Conservation (phyloP, 2,113 vertebrate genomes). For the Rhinolophus ferrumequinum region DNA sequence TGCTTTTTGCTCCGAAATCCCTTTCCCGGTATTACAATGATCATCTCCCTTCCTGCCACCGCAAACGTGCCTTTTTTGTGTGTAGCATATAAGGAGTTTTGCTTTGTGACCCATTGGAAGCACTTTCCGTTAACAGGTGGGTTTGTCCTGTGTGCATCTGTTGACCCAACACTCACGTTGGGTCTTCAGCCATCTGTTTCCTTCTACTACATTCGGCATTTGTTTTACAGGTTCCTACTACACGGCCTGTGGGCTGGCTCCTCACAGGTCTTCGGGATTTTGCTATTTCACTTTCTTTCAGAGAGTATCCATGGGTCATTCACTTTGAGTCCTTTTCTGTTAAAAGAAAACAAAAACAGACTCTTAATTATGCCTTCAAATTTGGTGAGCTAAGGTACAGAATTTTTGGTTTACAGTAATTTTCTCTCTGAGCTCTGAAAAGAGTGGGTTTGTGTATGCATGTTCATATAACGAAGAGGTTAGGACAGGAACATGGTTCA, state of each 20-base stretch:
- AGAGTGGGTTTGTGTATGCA: fast-evolving
- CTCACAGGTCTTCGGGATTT: fast-evolving
- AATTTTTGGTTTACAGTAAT: not conserved
- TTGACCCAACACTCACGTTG: fast-evolving
- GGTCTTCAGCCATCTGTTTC: not conserved
- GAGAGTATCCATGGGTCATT: not conserved
- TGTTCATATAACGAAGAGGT: no score
- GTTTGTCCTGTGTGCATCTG: fast-evolving
- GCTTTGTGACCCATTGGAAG: not conserved
- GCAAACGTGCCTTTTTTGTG: fast-evolving
- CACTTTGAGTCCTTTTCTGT: not conserved
- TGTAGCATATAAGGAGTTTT: not conserved
- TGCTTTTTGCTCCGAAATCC: not conserved
- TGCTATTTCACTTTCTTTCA: not conserved
- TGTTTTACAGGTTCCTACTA: fast-evolving
- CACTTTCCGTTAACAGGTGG: not conserved
- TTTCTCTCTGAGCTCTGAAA: not conserved
- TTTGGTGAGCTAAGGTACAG: not conserved
- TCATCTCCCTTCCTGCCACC: no score
- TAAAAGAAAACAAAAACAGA: not conserved
- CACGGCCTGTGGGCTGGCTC: not conserved
- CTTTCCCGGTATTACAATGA: not conserved
- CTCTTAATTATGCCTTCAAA: not conserved
- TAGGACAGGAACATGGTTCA: fast-evolving
- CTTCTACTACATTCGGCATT: fast-evolving